phyloP scores from a whole-genome alignment of 2,797 vertebrate genomes.

The Scolopax bukidnonensis region DNA sequence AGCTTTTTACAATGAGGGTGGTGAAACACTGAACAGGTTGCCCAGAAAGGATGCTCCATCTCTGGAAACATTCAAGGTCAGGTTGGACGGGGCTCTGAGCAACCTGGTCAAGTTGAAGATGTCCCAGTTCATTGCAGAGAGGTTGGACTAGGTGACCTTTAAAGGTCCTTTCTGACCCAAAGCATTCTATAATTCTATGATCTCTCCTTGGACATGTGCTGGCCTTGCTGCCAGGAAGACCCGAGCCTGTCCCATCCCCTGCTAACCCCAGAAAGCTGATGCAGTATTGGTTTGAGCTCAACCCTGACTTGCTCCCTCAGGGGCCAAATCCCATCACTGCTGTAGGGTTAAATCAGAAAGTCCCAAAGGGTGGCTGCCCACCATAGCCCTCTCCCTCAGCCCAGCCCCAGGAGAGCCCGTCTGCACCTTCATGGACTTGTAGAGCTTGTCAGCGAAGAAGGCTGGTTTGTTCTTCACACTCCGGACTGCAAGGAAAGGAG shows the following conservation, averaged over 20 bases:
- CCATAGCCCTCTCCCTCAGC: neutral
- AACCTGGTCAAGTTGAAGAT: neutral
- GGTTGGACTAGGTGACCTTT: neutral
- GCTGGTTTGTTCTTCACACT: conserved; percentile 95
- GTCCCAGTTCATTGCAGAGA: neutral
- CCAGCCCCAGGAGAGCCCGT: neutral
- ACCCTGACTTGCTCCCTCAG: neutral
- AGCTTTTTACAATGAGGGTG: neutral
- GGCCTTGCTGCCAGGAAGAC: neutral
- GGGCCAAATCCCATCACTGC: neutral
- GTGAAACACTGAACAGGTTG: neutral
- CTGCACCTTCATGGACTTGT: conserved; percentile 97
- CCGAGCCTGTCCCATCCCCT: neutral
- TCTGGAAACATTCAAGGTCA: neutral
- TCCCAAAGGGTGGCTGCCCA: neutral
- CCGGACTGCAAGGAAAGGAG: conserved; percentile 80
- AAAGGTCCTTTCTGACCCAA: neutral
- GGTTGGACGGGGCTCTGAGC: neutral
- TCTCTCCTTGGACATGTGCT: neutral
- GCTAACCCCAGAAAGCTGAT: neutral
- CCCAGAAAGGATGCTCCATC: neutral
- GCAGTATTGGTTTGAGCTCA: neutral
- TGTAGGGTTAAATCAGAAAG: neutral
- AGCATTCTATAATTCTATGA: neutral
- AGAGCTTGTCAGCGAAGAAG: conserved; percentile 94